These are phyloP conservation scores for Enhydra lutris DNA, from an alignment of 2,113 vertebrate genomes.

Conservation along the genomic window DNA sequence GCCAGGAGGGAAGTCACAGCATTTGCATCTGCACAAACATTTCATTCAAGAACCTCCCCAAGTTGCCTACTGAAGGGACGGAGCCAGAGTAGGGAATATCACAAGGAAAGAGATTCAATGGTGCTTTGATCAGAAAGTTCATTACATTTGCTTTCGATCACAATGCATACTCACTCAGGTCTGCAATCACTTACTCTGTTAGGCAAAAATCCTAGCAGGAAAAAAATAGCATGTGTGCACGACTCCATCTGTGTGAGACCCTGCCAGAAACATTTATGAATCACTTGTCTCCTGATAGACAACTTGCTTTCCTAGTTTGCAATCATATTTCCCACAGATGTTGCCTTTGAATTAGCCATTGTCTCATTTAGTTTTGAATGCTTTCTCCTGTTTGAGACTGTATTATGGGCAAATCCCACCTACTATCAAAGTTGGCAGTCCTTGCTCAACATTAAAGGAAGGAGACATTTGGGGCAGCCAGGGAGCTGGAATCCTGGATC, in stretches of 20 bases:
- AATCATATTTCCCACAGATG: slow-evolving; percentile 78
- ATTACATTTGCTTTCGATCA: slow-evolving; percentile 64
- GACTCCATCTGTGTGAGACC: slow-evolving; percentile 71
- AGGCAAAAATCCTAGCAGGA: slow-evolving; percentile 69
- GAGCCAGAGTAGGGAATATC: slow-evolving; percentile 5
- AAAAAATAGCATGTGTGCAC: slow-evolving; percentile 51
- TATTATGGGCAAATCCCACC: slow-evolving; percentile 42
- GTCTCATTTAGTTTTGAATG: slow-evolving; percentile 73
- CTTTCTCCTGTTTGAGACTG: slow-evolving; percentile 62
- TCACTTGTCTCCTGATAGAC: slow-evolving; percentile 77
- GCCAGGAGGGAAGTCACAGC: slow-evolving; percentile 42
- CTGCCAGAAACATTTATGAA: slow-evolving; percentile 78
- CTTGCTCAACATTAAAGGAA: background rate
- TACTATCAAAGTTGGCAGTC: slow-evolving; percentile 3
- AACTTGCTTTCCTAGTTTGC: slow-evolving; percentile 69
- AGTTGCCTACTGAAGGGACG: slow-evolving; percentile 49
- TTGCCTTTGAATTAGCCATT: slow-evolving; percentile 74
- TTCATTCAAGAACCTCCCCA: slow-evolving; percentile 38
- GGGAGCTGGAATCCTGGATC: slow-evolving; percentile 19
- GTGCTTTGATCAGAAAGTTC: slow-evolving; percentile 63
- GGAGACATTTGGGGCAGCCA: slow-evolving; percentile 25
- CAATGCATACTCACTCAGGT: background rate
- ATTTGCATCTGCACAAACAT: slow-evolving; percentile 60
- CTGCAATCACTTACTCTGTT: slow-evolving; percentile 75
- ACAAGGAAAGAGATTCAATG: slow-evolving; percentile 8